phyloP scores from a whole-genome alignment of 2,113 vertebrate species.

The Tupaia chinensis region DNA sequence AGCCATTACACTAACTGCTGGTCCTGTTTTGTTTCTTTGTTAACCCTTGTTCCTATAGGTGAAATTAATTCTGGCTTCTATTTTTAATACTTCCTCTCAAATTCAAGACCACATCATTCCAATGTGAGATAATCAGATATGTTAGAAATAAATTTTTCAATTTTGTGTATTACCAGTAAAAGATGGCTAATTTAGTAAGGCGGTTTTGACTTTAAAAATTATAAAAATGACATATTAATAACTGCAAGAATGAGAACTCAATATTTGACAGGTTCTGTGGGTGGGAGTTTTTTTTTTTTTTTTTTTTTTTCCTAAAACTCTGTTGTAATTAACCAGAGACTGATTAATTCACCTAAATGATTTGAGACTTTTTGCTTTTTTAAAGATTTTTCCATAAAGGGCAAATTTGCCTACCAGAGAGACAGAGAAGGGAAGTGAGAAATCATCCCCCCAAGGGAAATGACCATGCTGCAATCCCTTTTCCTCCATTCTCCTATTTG shows the following conservation, averaged over 20 bases:
- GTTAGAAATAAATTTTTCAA: not conserved
- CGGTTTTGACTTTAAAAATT: not conserved
- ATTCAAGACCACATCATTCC: not conserved
- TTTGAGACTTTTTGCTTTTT: not conserved
- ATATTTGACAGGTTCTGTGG: not conserved
- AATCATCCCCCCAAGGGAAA: too few species aligned
- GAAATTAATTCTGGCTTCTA: not conserved
- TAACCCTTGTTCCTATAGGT: not conserved
- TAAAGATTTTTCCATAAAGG: too few species aligned
- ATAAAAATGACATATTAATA: not conserved
- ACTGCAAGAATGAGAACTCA: not conserved
- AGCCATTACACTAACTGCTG: too few species aligned
- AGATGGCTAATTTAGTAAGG: not conserved
- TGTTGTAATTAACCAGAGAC: not conserved
- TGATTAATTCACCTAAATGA: not conserved
- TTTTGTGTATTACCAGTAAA: not conserved
- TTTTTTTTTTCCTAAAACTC: not conserved
- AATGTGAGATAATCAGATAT: not conserved
- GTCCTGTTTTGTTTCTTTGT: not conserved
- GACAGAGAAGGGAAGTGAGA: too few species aligned
- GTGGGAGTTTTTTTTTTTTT: not conserved
- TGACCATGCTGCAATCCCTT: too few species aligned
- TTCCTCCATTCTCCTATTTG: too few species aligned
- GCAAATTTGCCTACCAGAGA: too few species aligned
- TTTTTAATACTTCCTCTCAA: not conserved